Evolutionary conservation across 2,888 invertebrate species (phyloP).

Genomic region (Erebia ligea): DNA sequence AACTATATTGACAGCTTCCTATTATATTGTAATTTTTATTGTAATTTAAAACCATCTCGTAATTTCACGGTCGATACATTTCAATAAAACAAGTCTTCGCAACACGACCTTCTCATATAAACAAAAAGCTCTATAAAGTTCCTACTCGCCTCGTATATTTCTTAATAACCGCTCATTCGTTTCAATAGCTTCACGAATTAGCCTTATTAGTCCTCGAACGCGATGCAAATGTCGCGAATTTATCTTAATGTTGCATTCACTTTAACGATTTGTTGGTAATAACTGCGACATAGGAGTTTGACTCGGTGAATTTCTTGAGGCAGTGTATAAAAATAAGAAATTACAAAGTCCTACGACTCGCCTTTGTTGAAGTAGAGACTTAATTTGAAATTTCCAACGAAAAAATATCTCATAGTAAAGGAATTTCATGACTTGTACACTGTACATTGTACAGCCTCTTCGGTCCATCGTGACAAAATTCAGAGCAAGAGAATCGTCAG

Average conservation of each 20-base stretch:
- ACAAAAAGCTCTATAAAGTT: constrained; percentile 16
- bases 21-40: neutral
- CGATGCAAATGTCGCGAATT: constrained; percentile 43
- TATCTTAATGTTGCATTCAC: constrained; percentile 41
- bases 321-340: neutral
- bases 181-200: constrained; percentile 43
- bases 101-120: neutral
- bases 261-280: constrained; percentile 25
- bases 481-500: no score
- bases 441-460: no score
- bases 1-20: no score
- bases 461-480: no score
- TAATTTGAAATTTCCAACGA: no score
- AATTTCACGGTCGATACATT: neutral
- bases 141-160: constrained; percentile 27
- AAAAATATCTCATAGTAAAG: no score
- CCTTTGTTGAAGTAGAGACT: no score
- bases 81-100: neutral
- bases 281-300: constrained; percentile 10
- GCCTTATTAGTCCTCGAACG: constrained; percentile 40
- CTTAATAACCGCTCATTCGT: constrained; percentile 42
- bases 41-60: neutral
- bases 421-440: no score
- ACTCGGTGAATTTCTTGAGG: neutral
- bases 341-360: neutral